Evolutionary conservation across 2,888 invertebrate genomes (phyloP).

Genomic region (Diachrysia chrysitis): DNA sequence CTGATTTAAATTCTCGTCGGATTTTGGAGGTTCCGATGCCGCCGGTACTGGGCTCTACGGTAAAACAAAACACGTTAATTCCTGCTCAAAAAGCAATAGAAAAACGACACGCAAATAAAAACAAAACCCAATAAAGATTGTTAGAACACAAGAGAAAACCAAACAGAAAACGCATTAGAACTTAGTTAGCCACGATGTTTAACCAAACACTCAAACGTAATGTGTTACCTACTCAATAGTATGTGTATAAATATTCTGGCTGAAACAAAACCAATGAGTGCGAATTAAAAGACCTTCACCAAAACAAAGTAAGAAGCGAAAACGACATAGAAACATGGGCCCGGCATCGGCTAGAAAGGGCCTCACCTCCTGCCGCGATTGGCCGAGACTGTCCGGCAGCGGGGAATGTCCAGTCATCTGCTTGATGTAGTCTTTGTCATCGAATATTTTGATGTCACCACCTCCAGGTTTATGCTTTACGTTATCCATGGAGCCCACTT

Average conservation of each 20-base stretch:
- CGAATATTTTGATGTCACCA: slow-evolving; percentile 97
- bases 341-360: slow-evolving; percentile 58
- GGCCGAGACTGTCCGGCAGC: slow-evolving; percentile 76
- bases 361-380: slow-evolving; percentile 88
- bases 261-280: slow-evolving; percentile 82
- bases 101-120: slow-evolving; percentile 42
- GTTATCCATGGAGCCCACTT: slow-evolving; percentile 97
- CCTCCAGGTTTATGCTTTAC: slow-evolving; percentile 97
- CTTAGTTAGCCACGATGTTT: slow-evolving; percentile 58
- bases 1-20: slow-evolving; percentile 93
- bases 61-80: slow-evolving; percentile 68
- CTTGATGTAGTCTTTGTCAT: slow-evolving; percentile 97
- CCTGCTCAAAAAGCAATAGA: background rate
- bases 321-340: slow-evolving; percentile 63
- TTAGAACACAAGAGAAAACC: slow-evolving; percentile 57
- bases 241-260: slow-evolving; percentile 87
- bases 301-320: slow-evolving; percentile 63
- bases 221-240: slow-evolving; percentile 80
- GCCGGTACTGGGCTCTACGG: slow-evolving; percentile 92
- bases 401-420: slow-evolving; percentile 90
- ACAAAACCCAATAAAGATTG: slow-evolving; percentile 52
- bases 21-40: slow-evolving; percentile 89
- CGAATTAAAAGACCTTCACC: slow-evolving; percentile 72
- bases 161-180: slow-evolving; percentile 54
- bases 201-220: slow-evolving; percentile 57